Percentiles rank a stretch among this genome's conserved stretches.
phyloP scores from a whole-genome alignment of 2,113 vertebrate genomes.

The Percina caprodes region DNA sequence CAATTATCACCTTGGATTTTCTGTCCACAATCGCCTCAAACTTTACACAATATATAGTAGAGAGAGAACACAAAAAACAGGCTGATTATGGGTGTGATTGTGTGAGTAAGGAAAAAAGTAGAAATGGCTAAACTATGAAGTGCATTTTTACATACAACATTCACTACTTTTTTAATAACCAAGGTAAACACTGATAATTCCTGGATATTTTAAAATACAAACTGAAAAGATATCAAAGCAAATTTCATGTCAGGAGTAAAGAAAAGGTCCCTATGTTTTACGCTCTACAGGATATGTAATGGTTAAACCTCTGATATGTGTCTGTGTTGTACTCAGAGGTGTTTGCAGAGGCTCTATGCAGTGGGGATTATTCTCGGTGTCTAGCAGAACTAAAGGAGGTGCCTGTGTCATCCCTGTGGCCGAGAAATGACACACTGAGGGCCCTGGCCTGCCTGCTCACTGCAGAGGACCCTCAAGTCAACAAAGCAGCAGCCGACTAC shows the following conservation, averaged over 20 bases:
- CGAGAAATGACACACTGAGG: constrained; percentile 85
- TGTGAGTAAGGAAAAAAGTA: background rate
- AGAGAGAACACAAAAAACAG: background rate
- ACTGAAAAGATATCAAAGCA: background rate
- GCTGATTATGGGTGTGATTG: background rate
- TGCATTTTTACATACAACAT: background rate
- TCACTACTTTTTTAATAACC: background rate
- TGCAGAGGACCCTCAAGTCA: constrained; percentile 84
- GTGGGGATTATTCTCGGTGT: constrained; percentile 80
- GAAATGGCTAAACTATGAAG: background rate
- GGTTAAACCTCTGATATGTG: background rate
- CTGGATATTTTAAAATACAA: background rate
- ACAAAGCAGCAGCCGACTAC: constrained; percentile 85
- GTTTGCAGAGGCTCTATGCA: constrained; percentile 85
- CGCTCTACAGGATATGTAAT: background rate
- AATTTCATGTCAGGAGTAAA: background rate
- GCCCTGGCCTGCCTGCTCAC: constrained; percentile 89
- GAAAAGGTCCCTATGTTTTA: background rate
- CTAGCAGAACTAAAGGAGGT: constrained; percentile 84
- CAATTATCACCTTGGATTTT: background rate
- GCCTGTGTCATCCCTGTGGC: constrained; percentile 82
- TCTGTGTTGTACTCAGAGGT: constrained; percentile 77
- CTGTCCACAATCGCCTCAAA: background rate
- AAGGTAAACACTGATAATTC: background rate
- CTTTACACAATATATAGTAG: background rate